Conservation (phyloP, 1,140 invertebrate species). For the Drosophila lacteicornis region DNA sequence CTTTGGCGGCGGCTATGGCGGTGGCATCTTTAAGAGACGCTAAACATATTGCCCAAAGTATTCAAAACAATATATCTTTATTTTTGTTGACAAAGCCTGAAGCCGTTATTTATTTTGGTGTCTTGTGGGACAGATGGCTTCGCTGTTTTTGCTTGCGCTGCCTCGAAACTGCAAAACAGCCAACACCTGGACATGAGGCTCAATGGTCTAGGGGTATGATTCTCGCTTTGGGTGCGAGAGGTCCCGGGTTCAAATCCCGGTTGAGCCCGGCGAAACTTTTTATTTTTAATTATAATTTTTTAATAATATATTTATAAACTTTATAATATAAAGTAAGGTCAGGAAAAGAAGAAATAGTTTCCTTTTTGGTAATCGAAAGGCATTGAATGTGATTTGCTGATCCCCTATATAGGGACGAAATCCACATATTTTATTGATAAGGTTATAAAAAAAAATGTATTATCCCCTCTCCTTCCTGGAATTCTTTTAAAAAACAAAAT, state of each 20-base stretch:
- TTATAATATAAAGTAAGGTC: too few relatives aligned
- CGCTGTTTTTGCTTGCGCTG: background rate
- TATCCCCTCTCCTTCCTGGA: too few relatives aligned
- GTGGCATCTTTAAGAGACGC: conserved; percentile 42
- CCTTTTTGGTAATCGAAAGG: too few relatives aligned
- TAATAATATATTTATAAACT: too few relatives aligned
- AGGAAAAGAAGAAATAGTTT: too few relatives aligned
- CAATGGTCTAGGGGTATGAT: conserved; percentile 96
- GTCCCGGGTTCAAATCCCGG: conserved; percentile 96
- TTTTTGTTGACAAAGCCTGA: conserved; percentile 17
- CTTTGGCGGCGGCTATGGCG: conserved; percentile 52
- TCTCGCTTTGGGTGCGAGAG: conserved; percentile 96
- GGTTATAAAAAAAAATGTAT: background rate
- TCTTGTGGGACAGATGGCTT: conserved; percentile 1
- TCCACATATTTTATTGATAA: background rate
- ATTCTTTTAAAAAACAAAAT: too few relatives aligned
- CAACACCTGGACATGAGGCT: conserved; percentile 85
- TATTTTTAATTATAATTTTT: conserved; percentile 1
- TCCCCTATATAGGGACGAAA: too few relatives aligned
- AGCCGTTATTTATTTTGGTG: conserved; percentile 1
- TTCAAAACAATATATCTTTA: conserved; percentile 20
- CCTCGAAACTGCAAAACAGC: conserved; percentile 9
- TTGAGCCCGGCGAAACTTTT: conserved; percentile 86
- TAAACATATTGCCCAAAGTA: conserved; percentile 8
- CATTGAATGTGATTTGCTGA: too few relatives aligned